Percentiles rank a stretch among this genome's conserved stretches.
Conservation (phyloP, 2,113 vertebrate species). For the human region DNA sequence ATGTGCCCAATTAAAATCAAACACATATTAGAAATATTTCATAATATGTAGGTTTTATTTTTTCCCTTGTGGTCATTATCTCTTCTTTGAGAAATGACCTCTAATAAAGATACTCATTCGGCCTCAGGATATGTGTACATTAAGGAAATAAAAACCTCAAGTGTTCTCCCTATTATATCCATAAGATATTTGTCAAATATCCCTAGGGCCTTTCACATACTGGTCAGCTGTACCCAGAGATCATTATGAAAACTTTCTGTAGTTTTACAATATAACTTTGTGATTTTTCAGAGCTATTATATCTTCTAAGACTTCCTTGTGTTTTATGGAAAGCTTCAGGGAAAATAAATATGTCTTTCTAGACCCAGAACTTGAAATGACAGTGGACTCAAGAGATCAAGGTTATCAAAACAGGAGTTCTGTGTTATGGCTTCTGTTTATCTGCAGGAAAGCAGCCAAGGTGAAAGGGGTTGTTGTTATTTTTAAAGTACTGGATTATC, state of each 20-base stretch:
- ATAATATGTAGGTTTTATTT: conserved; percentile 65
- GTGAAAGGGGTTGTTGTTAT: background rate
- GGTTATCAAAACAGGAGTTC: conserved; percentile 55
- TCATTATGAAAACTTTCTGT: conserved; percentile 12
- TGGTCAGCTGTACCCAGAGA: conserved; percentile 41
- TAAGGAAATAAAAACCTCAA: conserved; percentile 68
- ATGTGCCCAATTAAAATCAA: conserved; percentile 71
- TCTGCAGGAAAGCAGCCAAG: conserved; percentile 22
- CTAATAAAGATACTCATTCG: conserved; percentile 70
- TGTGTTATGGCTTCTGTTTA: conserved; percentile 59
- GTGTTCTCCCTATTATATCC: conserved; percentile 51
- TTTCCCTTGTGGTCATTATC: conserved; percentile 65
- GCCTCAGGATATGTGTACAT: conserved; percentile 43
- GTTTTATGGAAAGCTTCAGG: conserved; percentile 58
- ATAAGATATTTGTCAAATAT: conserved; percentile 64
- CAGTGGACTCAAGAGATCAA: conserved; percentile 58
- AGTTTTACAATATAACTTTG: conserved; percentile 43
- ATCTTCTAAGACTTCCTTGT: conserved; percentile 58
- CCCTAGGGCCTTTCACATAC: conserved; percentile 23
- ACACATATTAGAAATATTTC: conserved; percentile 43
- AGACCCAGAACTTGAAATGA: conserved; percentile 52
- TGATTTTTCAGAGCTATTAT: conserved; percentile 40
- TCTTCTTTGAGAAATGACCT: conserved; percentile 71
- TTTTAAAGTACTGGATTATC: conserved; percentile 57
- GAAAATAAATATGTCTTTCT: conserved; percentile 56